Percentiles rank a stretch among this genome's conserved stretches.
Conservation (phyloP, 2,797 vertebrate genomes). For the Sorex maritimensis region DNA sequence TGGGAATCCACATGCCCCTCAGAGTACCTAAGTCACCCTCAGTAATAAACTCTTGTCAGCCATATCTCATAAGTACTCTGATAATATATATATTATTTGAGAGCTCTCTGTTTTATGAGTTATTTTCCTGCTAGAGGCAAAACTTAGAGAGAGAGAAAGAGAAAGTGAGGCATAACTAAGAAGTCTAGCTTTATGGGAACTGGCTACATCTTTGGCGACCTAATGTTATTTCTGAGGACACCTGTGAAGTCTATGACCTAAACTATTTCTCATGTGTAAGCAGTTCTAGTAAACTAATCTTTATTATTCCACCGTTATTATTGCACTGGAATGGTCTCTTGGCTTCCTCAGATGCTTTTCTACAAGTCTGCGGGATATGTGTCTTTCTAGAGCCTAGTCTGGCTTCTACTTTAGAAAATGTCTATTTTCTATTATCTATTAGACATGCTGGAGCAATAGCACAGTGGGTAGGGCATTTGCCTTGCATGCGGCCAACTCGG, state of each 20-base stretch:
- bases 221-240: neutral
- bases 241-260: neutral
- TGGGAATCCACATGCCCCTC: neutral
- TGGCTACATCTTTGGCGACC: neutral
- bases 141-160: neutral
- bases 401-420: neutral
- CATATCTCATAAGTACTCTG: neutral
- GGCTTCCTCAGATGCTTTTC: neutral
- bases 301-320: neutral
- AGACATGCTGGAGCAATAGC: no score
- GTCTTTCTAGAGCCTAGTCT: neutral
- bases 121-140: neutral
- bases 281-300: neutral
- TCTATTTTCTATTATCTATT: no score
- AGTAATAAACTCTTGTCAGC: neutral
- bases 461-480: no score
- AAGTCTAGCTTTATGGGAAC: constrained; percentile 8
- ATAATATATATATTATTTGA: neutral
- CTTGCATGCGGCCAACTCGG: no score
- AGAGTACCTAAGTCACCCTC: neutral
- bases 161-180: neutral
- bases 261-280: neutral
- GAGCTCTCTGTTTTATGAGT: neutral
- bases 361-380: neutral
- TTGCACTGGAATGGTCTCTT: neutral